Evolutionary conservation across 2,797 vertebrate species (phyloP).

Genomic region (Scolopax rusticola): DNA sequence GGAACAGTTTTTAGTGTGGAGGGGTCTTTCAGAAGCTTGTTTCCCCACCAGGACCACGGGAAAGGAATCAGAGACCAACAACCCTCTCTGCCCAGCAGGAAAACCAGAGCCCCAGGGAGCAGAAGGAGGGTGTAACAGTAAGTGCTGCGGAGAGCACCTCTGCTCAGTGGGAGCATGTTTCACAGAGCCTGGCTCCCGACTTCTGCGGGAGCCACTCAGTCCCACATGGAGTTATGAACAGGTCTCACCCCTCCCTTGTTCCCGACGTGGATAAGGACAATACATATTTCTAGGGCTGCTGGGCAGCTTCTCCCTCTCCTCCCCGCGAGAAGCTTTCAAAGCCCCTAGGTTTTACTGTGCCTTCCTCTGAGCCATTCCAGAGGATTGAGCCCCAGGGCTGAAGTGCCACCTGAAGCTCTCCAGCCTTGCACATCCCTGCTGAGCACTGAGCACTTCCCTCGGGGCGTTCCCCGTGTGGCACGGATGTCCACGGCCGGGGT

Average conservation of each 20-base stretch:
- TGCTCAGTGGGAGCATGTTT: not conserved
- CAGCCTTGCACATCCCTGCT: not conserved
- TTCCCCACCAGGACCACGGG: not conserved
- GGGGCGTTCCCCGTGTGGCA: not conserved
- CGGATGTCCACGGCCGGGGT: rapidly evolving
- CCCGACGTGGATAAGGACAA: not conserved
- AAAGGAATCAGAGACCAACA: not conserved
- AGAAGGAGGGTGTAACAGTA: rapidly evolving
- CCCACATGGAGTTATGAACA: not conserved
- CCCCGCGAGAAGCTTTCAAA: not conserved
- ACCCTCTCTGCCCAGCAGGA: not conserved
- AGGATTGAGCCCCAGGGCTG: rapidly evolving
- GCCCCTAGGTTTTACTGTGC: not conserved
- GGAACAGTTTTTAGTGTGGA: not conserved
- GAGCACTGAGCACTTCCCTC: not conserved
- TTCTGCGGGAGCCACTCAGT: not conserved
- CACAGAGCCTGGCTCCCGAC: rapidly evolving
- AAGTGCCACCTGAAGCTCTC: not conserved
- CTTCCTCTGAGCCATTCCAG: not conserved
- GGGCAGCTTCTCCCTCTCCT: not conserved
- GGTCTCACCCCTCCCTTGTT: not conserved
- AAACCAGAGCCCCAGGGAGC: not conserved
- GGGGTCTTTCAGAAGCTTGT: not conserved
- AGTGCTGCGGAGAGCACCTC: not conserved
- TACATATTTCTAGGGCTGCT: rapidly evolving